Percentiles rank a stretch among this genome's conserved stretches.
phyloP scores from a whole-genome alignment of 92 coral and sea anemone genomes.

The Siderastrea radians region DNA sequence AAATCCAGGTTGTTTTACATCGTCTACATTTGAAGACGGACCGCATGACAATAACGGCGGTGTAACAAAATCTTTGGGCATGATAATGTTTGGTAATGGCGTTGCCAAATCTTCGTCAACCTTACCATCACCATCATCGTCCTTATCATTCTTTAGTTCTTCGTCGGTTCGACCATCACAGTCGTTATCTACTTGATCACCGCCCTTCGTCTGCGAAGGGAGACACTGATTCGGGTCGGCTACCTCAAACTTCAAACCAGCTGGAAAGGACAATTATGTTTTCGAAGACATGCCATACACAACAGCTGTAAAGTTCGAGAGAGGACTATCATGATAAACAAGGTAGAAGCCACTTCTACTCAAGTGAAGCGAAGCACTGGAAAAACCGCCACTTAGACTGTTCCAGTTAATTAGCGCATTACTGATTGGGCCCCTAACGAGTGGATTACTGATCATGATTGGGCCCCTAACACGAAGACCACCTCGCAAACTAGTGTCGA shows the following conservation, averaged over 20 bases:
- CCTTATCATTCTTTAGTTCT: slow-evolving; percentile 77
- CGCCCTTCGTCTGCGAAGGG: slow-evolving; percentile 58
- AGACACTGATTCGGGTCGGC: not conserved
- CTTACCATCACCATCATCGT: slow-evolving; percentile 88
- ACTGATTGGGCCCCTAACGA: slow-evolving; percentile 6
- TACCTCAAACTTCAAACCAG: slow-evolving; percentile 62
- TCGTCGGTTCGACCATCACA: slow-evolving; percentile 92
- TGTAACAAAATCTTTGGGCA: slow-evolving; percentile 8
- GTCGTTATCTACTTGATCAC: slow-evolving; percentile 89
- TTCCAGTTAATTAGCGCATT: slow-evolving; percentile 55
- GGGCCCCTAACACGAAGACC: slow-evolving; percentile 40
- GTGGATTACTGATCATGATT: too few relatives aligned
- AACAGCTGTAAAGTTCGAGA: slow-evolving; percentile 71
- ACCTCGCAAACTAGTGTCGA: slow-evolving; percentile 52
- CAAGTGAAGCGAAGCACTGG: slow-evolving; percentile 55
- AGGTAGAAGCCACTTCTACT: slow-evolving; percentile 45
- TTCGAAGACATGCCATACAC: slow-evolving; percentile 70
- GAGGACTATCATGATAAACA: slow-evolving; percentile 78
- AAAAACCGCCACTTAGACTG: slow-evolving; percentile 46
- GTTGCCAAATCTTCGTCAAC: slow-evolving; percentile 90
- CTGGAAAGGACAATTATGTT: slow-evolving; percentile 83
- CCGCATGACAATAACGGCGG: slow-evolving; percentile 5
- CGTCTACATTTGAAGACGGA: not conserved
- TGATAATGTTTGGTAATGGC: slow-evolving; percentile 41
- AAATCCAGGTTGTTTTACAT: slow-evolving; percentile 5